These are phyloP conservation scores for Sesamia nonagrioides DNA, from an alignment of 1,140 invertebrate species.

Conservation along the genomic window DNA sequence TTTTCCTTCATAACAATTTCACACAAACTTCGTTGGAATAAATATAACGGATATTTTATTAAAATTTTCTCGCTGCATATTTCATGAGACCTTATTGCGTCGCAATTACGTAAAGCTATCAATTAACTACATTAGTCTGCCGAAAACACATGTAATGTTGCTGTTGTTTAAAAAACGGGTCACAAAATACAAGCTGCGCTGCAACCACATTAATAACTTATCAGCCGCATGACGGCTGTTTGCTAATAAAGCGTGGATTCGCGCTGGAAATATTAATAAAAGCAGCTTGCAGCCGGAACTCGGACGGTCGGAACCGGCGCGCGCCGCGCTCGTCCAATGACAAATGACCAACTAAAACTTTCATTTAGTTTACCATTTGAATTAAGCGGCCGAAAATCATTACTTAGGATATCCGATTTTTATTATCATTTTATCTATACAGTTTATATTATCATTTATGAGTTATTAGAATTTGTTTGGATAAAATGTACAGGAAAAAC, in stretches of 20 bases:
- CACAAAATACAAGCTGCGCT: conserved; percentile 78
- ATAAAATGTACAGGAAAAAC: too few relatives aligned
- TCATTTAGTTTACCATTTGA: conserved; percentile 82
- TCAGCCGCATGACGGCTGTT: conserved; percentile 85
- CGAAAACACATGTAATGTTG: conserved; percentile 52
- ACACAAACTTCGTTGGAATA: conserved; percentile 16
- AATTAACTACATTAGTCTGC: conserved; percentile 42
- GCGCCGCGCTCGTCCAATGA: conserved; percentile 72
- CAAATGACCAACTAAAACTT: conserved; percentile 81
- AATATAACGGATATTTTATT: conserved; percentile 31
- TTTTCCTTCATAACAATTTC: conserved; percentile 22
- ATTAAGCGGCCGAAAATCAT: conserved; percentile 67
- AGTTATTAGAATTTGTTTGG: too few relatives aligned
- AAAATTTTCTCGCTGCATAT: conserved; percentile 28
- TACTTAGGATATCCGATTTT: conserved; percentile 5
- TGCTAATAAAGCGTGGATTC: conserved; percentile 86
- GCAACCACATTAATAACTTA: conserved; percentile 87
- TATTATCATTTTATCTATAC: too few relatives aligned
- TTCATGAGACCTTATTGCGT: conserved; percentile 20
- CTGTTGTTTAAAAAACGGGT: conserved; percentile 71
- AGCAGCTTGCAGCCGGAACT: conserved; percentile 82
- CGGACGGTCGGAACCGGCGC: conserved; percentile 63
- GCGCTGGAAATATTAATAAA: conserved; percentile 87
- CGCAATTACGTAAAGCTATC: conserved; percentile 3
- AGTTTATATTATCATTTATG: too few relatives aligned